Evolutionary conservation across 2,888 invertebrate species (phyloP).

Genomic region (Lithophane ornitopus): DNA sequence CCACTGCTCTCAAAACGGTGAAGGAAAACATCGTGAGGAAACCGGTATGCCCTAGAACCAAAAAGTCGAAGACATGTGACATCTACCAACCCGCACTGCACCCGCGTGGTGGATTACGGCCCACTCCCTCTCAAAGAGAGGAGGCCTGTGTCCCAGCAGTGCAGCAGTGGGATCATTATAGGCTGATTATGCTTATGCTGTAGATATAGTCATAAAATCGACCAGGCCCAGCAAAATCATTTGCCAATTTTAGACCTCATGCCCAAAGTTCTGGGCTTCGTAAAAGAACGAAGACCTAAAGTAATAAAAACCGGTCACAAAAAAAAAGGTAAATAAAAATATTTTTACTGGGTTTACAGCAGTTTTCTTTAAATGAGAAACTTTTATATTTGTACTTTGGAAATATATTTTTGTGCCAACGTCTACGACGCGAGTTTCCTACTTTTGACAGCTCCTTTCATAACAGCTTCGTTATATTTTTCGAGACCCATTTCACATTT

Average conservation of each 20-base stretch:
- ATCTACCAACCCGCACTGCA: too few relatives aligned
- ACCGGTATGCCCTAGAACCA: too few relatives aligned
- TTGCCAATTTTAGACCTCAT: not conserved
- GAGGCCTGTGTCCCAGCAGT: too few relatives aligned
- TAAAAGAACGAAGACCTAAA: not conserved
- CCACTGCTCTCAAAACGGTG: too few relatives aligned
- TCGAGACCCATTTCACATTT: conserved; percentile 16
- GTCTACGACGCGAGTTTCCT: conserved; percentile 11
- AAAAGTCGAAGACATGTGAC: too few relatives aligned
- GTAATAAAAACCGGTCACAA: not conserved
- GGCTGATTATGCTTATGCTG: too few relatives aligned
- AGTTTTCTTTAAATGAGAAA: conserved; percentile 25
- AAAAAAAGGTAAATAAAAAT: not conserved
- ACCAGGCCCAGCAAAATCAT: not conserved
- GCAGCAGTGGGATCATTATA: too few relatives aligned
- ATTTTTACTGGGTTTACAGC: not conserved
- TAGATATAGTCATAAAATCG: not conserved
- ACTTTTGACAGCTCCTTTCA: conserved; percentile 36
- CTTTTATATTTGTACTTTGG: not conserved
- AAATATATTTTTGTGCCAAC: conserved; percentile 18
- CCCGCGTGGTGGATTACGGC: too few relatives aligned
- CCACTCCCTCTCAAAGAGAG: too few relatives aligned
- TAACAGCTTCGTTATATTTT: conserved; percentile 17
- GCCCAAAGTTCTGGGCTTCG: not conserved
- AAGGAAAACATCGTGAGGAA: too few relatives aligned